These are phyloP conservation scores for Hypolimnas misippus DNA, from an alignment of 2,888 invertebrate species.

Conservation along the genomic window DNA sequence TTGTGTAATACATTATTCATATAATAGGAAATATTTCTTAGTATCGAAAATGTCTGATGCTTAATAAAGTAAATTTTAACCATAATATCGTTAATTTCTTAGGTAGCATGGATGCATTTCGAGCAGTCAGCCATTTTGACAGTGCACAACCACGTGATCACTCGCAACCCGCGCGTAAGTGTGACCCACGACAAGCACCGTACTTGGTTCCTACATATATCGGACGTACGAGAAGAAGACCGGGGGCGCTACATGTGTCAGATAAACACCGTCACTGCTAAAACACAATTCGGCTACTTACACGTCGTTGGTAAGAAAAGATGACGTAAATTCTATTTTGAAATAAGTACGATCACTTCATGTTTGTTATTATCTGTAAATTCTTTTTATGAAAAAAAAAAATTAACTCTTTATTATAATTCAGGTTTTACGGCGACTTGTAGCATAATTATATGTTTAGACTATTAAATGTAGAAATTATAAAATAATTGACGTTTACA, in stretches of 20 bases:
- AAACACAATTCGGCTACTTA: constrained; percentile 95
- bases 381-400: too few relatives aligned
- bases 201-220: constrained; percentile 96
- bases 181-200: constrained; percentile 96
- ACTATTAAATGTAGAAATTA: too few relatives aligned
- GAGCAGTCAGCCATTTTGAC: constrained; percentile 97
- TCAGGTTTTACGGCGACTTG: too few relatives aligned
- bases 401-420: too few relatives aligned
- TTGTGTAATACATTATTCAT: too few relatives aligned
- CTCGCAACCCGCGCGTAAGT: constrained; percentile 95
- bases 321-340: constrained; percentile 16
- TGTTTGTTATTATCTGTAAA: neutral
- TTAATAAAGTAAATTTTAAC: constrained; percentile 1
- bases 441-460: too few relatives aligned
- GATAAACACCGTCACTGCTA: constrained; percentile 96
- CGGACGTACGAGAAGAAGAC: constrained; percentile 95
- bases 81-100: constrained; percentile 44
- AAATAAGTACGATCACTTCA: neutral
- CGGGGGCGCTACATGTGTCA: constrained; percentile 97
- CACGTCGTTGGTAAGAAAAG: constrained; percentile 93
- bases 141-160: constrained; percentile 97
- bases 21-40: neutral
- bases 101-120: constrained; percentile 99
- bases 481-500: constrained; percentile 75
- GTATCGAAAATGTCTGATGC: neutral